Conservation (phyloP, 2,888 invertebrate species). For the Gandaritis pyraliata region DNA sequence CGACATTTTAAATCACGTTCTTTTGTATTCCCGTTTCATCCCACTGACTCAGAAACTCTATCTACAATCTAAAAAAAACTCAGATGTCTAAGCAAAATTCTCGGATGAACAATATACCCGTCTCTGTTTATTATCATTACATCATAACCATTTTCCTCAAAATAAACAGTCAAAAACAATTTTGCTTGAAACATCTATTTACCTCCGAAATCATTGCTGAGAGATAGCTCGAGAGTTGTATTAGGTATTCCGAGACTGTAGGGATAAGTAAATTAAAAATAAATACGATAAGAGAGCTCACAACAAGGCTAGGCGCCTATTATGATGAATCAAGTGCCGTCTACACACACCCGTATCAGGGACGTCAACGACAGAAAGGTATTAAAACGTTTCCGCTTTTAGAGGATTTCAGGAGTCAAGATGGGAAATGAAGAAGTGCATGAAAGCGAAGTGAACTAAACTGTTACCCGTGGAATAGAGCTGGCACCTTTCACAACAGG, state of each 20-base stretch:
- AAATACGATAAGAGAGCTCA: slow-evolving; percentile 39
- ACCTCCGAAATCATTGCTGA: slow-evolving; percentile 25
- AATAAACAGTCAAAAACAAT: slow-evolving; percentile 26
- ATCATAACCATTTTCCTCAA: slow-evolving; percentile 26
- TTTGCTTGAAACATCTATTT: slow-evolving; percentile 20
- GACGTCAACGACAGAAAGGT: not conserved
- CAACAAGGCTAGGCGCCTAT: slow-evolving; percentile 54
- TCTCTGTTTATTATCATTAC: slow-evolving; percentile 19
- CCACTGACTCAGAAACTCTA: not conserved
- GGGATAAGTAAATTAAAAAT: slow-evolving; percentile 36
- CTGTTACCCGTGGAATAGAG: no score
- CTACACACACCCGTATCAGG: slow-evolving; percentile 5
- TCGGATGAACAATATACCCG: not conserved
- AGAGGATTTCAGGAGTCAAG: no score
- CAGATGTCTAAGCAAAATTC: slow-evolving; percentile 1
- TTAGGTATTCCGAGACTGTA: slow-evolving; percentile 20
- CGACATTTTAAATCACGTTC: no score
- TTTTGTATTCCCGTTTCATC: not conserved
- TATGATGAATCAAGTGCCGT: slow-evolving; percentile 58
- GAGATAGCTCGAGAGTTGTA: slow-evolving; percentile 5
- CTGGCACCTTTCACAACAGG: no score
- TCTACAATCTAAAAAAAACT: slow-evolving; percentile 3
- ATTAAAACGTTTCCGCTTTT: not conserved
- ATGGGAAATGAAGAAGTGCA: not conserved
- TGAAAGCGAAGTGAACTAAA: no score